Percentiles rank a stretch among this genome's conserved stretches.
Conservation (phyloP, 2,113 vertebrate genomes). For the Micronycteris hirsuta region DNA sequence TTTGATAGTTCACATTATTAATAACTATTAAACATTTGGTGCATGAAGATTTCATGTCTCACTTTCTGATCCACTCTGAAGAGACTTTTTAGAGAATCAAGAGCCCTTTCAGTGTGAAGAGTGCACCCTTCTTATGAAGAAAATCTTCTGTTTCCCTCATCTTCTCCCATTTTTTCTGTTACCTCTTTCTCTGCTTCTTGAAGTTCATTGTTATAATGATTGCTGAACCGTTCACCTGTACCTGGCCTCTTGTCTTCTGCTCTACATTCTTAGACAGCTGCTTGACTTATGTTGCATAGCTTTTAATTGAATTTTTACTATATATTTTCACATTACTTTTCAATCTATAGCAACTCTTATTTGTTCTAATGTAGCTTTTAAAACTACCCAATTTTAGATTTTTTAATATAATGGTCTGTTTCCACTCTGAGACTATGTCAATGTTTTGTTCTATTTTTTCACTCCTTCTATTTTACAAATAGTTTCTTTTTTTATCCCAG, state of each 20-base stretch:
- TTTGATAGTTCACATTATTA: conserved; percentile 7
- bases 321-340: neutral
- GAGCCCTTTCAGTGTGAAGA: neutral
- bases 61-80: neutral
- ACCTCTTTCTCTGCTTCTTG: neutral
- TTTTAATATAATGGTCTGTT: neutral
- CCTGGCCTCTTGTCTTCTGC: neutral
- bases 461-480: neutral
- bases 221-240: neutral
- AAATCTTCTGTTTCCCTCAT: neutral
- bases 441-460: neutral
- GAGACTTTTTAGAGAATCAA: neutral
- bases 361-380: neutral
- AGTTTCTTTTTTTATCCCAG: neutral
- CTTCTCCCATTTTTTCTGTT: neutral
- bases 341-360: neutral
- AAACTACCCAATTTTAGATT: neutral
- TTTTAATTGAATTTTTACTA: neutral
- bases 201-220: neutral
- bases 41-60: neutral
- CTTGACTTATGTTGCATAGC: neutral
- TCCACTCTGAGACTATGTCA: neutral
- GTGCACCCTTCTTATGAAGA: neutral
- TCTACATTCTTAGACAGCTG: neutral
- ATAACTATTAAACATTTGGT: neutral